Percentiles rank a stretch among this genome's conserved stretches.
phyloP scores from a whole-genome alignment of 2,113 vertebrate species.

The Gymnogyps californianus region DNA sequence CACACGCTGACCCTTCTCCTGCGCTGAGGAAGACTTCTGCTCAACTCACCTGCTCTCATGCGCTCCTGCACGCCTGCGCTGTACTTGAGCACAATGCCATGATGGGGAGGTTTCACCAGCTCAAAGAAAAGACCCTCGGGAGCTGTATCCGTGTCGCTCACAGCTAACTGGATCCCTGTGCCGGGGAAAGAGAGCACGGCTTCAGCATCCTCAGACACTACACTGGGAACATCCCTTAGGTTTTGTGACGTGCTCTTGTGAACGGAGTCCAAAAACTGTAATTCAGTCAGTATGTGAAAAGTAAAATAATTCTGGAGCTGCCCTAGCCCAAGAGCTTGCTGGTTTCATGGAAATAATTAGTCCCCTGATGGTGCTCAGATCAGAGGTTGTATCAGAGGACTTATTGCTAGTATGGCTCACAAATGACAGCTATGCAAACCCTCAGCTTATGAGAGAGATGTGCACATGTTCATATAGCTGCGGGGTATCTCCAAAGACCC shows the following conservation, averaged over 20 bases:
- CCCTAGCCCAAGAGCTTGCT: neutral
- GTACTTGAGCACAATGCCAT: constrained; percentile 80
- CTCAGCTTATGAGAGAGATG: neutral
- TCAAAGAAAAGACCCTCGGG: constrained; percentile 90
- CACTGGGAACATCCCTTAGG: neutral
- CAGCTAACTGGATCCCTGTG: constrained; percentile 79
- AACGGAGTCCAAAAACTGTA: neutral
- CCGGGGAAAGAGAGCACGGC: neutral
- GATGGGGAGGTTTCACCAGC: constrained; percentile 82
- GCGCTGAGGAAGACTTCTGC: neutral
- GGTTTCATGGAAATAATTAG: neutral
- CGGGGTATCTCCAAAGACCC: neutral
- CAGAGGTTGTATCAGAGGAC: neutral
- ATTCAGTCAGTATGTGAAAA: neutral
- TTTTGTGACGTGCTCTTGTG: neutral
- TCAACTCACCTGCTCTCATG: constrained; percentile 80
- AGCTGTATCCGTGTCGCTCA: constrained; percentile 77
- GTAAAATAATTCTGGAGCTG: neutral
- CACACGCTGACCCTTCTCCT: neutral
- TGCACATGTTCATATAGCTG: neutral
- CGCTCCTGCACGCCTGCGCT: constrained; percentile 51
- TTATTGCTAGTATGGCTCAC: neutral
- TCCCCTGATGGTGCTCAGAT: neutral
- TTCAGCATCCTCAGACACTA: neutral
- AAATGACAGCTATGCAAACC: neutral